phyloP scores from a whole-genome alignment of 2,888 invertebrate species.

The Luffia ferchaultella region DNA sequence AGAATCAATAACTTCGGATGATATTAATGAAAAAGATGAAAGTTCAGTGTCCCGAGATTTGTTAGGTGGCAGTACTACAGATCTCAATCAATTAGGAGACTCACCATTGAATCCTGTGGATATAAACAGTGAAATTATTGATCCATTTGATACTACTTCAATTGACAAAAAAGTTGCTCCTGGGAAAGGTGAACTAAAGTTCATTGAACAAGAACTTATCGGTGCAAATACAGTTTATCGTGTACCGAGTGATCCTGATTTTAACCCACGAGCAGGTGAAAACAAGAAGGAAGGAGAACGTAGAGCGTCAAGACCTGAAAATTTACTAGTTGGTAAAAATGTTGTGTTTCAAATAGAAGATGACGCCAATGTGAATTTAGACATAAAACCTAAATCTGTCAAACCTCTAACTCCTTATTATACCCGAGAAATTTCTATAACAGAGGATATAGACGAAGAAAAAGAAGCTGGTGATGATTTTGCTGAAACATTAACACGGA shows the following conservation, averaged over 20 bases:
- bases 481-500: constrained; percentile 59
- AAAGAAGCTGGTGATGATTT: constrained; percentile 75
- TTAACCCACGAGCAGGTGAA: constrained; percentile 80
- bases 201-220: constrained; percentile 79
- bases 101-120: constrained; percentile 72
- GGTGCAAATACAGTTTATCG: constrained; percentile 51
- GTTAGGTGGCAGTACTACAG: constrained; percentile 79
- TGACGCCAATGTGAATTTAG: constrained; percentile 45
- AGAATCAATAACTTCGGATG: constrained; percentile 64
- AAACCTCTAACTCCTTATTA: constrained; percentile 87
- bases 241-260: constrained; percentile 78
- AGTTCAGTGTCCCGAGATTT: constrained; percentile 68
- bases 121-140: constrained; percentile 69
- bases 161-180: constrained; percentile 76
- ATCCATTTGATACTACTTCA: constrained; percentile 88
- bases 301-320: constrained; percentile 72
- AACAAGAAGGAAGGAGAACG: constrained; percentile 38
- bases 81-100: constrained; percentile 73
- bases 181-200: constrained; percentile 80
- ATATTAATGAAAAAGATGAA: constrained; percentile 45
- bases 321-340: constrained; percentile 56
- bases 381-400: constrained; percentile 68
- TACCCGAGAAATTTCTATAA: constrained; percentile 68
- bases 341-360: constrained; percentile 61
- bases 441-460: constrained; percentile 57